Evolutionary conservation across 2,797 vertebrate species (phyloP), one percentile per base, ranked within the genome.

Genomic region (Pseudomugil gertrudae): DNA sequence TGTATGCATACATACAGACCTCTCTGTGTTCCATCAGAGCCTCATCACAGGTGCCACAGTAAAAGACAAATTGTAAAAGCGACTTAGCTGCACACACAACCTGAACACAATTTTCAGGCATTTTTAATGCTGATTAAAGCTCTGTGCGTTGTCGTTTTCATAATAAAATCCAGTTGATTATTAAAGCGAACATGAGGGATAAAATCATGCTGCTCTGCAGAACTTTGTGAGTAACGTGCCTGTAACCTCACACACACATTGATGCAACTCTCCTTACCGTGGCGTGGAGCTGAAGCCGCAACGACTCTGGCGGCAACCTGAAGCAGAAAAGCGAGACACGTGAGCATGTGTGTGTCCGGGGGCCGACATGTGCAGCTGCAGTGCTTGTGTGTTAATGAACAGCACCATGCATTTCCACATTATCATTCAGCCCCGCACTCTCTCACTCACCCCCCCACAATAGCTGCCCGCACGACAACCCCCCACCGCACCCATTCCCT

Each of bases 321-420:
- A 71, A 69, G 73, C 67, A 78, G 61, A 77, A 63, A 74, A 73
- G 54, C 40, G 62, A 70, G 78, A 80, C 84, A 87, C 76, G 84
- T 85, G 84, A 85, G 76, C 69, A 13, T 88, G 88, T 89, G 86
- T 89, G 87, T 90, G 71, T 71, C n/a, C n/a, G n/a, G n/a, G 62
- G 78, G 90, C 90, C 90, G 90, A 91, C 89, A 79, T 26, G 90
- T 95, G 94, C 95, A 97, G 96, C 95, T 98, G 96, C 93, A 90
- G 90, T 83, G 88, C 91, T 91, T 92, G 93, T 95, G 95, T 95
- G 90, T 93, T 93, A 93, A 93, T 94, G 92, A 94, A 93, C 92
- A 91, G 91, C 73, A 75, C 87, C 83, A 83, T 91, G 84, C 89
- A 66, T 93, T 92, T 91, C 82, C 94, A 95, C 94, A 94, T 96